These are phyloP conservation scores for Epirrhoe tristata DNA, from an alignment of 2,888 invertebrate genomes.

Conservation along the genomic window DNA sequence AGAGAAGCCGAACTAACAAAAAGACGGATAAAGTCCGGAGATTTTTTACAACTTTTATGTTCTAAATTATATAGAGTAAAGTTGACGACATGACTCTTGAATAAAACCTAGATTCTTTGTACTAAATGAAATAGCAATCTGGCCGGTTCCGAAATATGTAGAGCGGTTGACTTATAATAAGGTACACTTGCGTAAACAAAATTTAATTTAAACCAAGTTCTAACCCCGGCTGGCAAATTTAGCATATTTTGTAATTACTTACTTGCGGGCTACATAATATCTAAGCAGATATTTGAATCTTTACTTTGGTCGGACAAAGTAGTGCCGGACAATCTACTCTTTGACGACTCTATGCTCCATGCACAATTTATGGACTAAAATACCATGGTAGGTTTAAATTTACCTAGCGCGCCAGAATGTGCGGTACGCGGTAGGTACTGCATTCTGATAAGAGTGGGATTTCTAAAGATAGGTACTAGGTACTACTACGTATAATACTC, in stretches of 20 bases:
- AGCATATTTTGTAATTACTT: too few species aligned
- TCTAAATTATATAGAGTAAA: background rate
- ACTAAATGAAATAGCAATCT: too few species aligned
- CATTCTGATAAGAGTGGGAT: background rate
- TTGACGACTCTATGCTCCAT: constrained; percentile 8
- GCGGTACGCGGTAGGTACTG: background rate
- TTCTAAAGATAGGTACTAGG: background rate
- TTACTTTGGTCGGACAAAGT: background rate
- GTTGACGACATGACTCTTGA: background rate
- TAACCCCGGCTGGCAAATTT: too few species aligned
- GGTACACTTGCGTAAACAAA: too few species aligned
- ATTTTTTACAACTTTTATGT: background rate
- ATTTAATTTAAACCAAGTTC: too few species aligned
- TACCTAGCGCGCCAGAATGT: constrained; percentile 4
- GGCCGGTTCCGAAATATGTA: too few species aligned
- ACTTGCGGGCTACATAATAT: too few species aligned
- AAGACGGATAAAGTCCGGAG: constrained; percentile 6
- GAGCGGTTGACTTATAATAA: too few species aligned
- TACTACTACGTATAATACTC: too few species aligned
- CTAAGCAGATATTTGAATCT: too few species aligned
- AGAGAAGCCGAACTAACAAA: background rate
- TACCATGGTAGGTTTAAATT: constrained; percentile 1
- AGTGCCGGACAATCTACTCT: constrained; percentile 9
- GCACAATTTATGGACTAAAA: constrained; percentile 25
- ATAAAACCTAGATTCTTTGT: too few species aligned